Evolutionary conservation across 2,113 vertebrate species (phyloP), one percentile per base, ranked within the genome.

Genomic region (Neoarius graeffei): DNA sequence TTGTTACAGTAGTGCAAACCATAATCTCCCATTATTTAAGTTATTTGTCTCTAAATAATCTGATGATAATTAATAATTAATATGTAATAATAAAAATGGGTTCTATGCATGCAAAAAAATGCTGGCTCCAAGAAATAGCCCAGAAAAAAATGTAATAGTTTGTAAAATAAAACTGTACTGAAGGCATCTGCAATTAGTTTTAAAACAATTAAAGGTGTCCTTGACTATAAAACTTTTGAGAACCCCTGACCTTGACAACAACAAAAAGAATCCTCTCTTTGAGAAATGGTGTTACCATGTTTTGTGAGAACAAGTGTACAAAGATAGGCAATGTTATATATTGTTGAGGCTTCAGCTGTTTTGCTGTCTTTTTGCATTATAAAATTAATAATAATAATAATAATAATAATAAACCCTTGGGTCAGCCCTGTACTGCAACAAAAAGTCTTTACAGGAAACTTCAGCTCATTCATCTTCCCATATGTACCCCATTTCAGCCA

Each of bases 401-500:
- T 42, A 42, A 42, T 42, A 42, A 42, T 42, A 42, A 42, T 42
- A 42, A 59, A 59, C 6, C 17, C 4, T 66, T 66, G 64, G 64
- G 10, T 13, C n/a, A 67, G 64, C 11, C 10, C 27, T 67, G 23
- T 64, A 15, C 62, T 64, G 62, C 66, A 67, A 27, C n/a, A 69
- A 69, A 1, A 67, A 67, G 19, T 69, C 66, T 27, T 14, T 69
- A 13, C 13, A 15, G 66, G 4, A 42, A 30, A 19, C 69, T 42
- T 73, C 15, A 42, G 1, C 35, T 73, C 35, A 42, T 23, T 35
- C n/a, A 25, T 81, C 27, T 71, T 74, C 17, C 71, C 59, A 25
- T 89, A 6, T 86, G 71, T 80, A 35, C 60, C n/a, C 73, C 30
- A 56, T 56, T 85, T 59, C 14, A 69, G 27, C 9, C 66, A 76